Base-by-base conservation (phyloP, 1,140 invertebrate species). In the Drosophila busckii region DNA sequence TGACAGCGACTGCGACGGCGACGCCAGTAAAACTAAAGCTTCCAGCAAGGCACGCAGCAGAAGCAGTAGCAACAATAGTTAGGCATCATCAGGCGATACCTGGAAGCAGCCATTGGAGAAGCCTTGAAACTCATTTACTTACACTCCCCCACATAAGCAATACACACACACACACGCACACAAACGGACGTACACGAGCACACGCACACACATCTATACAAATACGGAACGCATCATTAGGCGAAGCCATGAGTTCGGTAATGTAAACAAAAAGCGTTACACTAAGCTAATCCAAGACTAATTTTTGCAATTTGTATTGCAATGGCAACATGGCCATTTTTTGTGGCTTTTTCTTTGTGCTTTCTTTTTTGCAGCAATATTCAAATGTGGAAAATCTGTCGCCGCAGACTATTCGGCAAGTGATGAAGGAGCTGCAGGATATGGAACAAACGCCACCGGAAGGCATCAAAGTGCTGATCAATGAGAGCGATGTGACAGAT, bases 351-450 rank as follows among this genome's bases (percentile, higher is more conserved):
- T n/a, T n/a, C n/a, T n/a, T n/a, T n/a, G n/a, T n/a, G n/a, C n/a
- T n/a, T n/a, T n/a, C 4, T 3, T 17, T 19, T 19, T 44, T 56
- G 3, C 32, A 78, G 73, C 76, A 93, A 91, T 92, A 93, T 88
- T 94, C 93, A 13, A 97, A 97, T 89, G 94, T 97, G 48, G 96
- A 97, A 89, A 97, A 97, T 89, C 88, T 97, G 42, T 95, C 95
- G 40, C 96, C 96, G n/a, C 95, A 97, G 90, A 94, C 95, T 31
- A 96, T 97, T 23, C 88, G 95, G 19, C 91, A 93, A 83, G 93
- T 97, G 29, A 91, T 92, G 15, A 94, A 94, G 87, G 96, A 97
- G 89, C 90, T 97, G 88, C 91, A 92, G 67, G 93, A 94, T 62
- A 88, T 97, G 55, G 90, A 91, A 37, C 89, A 90, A 58, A 90